phyloP scores from a whole-genome alignment of 2,797 vertebrate genomes.

The Jordanella pulchra region DNA sequence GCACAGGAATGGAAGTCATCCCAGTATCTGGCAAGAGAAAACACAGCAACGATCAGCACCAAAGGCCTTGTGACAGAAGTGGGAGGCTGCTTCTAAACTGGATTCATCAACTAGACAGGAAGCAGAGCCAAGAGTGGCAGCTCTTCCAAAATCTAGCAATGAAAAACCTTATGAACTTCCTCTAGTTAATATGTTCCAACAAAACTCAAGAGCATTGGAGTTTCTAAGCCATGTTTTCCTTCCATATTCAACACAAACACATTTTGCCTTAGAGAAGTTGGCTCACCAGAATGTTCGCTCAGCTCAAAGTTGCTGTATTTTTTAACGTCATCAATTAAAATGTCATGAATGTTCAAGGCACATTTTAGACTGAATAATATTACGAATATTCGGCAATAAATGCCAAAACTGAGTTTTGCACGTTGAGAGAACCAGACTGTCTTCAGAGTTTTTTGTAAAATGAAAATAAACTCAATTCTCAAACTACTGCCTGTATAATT shows the following conservation, averaged over 20 bases:
- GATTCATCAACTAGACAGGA: slow-evolving; percentile 18
- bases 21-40: slow-evolving; percentile 87
- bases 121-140: slow-evolving; percentile 45
- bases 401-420: no score
- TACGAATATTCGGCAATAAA: no score
- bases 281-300: neutral
- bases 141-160: slow-evolving; percentile 31
- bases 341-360: neutral
- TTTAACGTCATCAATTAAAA: neutral
- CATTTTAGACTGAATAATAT: neutral
- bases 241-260: neutral
- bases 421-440: neutral
- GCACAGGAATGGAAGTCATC: slow-evolving; percentile 96
- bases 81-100: slow-evolving; percentile 33
- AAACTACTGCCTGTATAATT: no score
- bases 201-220: slow-evolving; percentile 15
- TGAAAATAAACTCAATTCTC: neutral
- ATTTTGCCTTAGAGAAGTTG: neutral
- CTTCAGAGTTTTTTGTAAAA: neutral
- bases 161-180: slow-evolving; percentile 24
- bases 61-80: slow-evolving; percentile 20
- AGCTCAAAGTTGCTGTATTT: neutral
- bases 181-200: slow-evolving; percentile 12
- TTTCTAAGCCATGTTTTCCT: neutral
- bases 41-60: slow-evolving; percentile 54